Evolutionary conservation across 2,888 invertebrate species (phyloP), one percentile per base, ranked within the genome.

Genomic region (Phoronis australis): DNA sequence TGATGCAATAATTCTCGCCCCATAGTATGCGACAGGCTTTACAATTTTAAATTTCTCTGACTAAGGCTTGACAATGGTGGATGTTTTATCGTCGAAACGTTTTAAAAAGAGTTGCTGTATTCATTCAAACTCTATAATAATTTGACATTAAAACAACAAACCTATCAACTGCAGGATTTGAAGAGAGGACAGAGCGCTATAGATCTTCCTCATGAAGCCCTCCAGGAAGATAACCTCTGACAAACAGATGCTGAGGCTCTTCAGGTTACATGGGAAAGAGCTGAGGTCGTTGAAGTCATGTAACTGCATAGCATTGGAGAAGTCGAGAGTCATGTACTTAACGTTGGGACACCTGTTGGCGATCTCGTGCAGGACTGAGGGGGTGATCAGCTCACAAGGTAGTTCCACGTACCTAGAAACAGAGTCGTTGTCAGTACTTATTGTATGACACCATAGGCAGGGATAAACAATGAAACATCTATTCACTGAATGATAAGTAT

Each of bases 221-320:
- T 99, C 99, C 89, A 99, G 92, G 80, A 99, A 99, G 78, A 99
- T 99, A 58, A 99, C 96, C 78, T 99, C 99, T 0, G 95, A 96
- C 37, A 99, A 81, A 62, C 99, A 99, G 69, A 99, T 90, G 76
- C 92, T 91, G 79, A 96, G 84, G 77, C 94, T 95, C 41, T 87
- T 86, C 51, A 99, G 80, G 76, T 97, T 95, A 9, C 97, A 95
- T 2, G 99, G 99, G 75, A 99, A 99, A 20, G 94, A 90, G 79
- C 97, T 92, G 83, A 99, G 87, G 79, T 95, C 95, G 61, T 95
- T 96, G 82, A 99, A 99, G 75, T 99, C 99, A 78, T 99, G 97
- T 51, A 99, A 83, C 73, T 78, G 74, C 76, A 77, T 76, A 26
- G 99, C 99, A 72, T 96, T 99, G 59, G 96, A 94, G 74, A 97